Evolutionary conservation across 2,113 vertebrate genomes (phyloP), one percentile per base, ranked within the genome.

Genomic region (Neofelis nebulosa): DNA sequence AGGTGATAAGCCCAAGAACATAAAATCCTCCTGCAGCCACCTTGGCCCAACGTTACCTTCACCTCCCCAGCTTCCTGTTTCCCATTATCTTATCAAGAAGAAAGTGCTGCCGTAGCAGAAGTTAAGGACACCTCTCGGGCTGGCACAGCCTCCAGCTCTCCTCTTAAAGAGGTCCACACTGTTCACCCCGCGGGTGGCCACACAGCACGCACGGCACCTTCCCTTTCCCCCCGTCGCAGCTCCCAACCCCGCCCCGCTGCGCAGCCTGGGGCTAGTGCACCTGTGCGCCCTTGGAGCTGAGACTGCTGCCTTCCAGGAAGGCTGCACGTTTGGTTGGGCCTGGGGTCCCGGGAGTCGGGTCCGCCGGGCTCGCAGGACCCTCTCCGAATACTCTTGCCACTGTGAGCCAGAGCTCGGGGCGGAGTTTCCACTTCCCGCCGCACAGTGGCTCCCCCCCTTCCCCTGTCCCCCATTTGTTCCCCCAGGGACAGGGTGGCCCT

Each of bases 1-100:
- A 11, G 88, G 85, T 55, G 88, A 91, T 93, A 95, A 97, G 80
- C 71, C 27, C 27, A 8, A 13, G 69, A 87, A 81, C 79, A 66
- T 45, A 69, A 92, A 94, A 41, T 29, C 36, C 66, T 92, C 48
- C 33, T 23, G 52, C 50, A 94, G 52, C 80, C 88, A 90, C 84
- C 31, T 71, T 71, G 76, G 50, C 82, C 65, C 93, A 69, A 21
- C 57, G 80, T 93, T 80, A 29, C 88, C 82, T 38, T 82, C 18
- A n/a, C 89, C 91, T 89, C 76, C 81, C 93, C n/a, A 6, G 76
- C 68, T 48, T 68, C 80, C 93, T 61, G 71, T 16, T 71, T 45
- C n/a, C 78, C 7, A 4, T 79, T 36, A 84, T 88, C 93, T 95
- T 78, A 78, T 82, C 97, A 45, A 4, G 82, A 71, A 48, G 78